Conservation (phyloP, 2,888 invertebrate species). For the Macrophya annulata region DNA sequence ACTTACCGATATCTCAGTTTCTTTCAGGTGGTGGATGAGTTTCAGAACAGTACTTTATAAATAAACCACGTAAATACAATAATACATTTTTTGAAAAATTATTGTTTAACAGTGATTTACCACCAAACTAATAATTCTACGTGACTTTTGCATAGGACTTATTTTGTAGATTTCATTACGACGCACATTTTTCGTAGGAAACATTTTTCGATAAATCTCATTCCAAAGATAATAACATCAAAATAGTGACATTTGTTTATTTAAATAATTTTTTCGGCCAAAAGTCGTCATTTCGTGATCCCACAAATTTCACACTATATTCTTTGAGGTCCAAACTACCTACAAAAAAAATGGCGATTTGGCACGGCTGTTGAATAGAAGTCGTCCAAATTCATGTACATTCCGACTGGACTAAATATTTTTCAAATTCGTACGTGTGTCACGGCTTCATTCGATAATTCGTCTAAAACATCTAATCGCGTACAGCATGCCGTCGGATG, state of each 20-base stretch:
- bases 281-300: neutral
- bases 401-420: no score
- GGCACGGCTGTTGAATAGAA: neutral
- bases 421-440: no score
- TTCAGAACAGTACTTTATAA: no score
- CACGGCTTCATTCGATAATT: no score
- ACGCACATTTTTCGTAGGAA: conserved; percentile 11
- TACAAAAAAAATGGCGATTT: neutral
- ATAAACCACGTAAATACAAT: no score
- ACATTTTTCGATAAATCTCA: conserved; percentile 15
- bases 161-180: conserved; percentile 20
- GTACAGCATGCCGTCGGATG: no score
- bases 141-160: conserved; percentile 19
- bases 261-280: neutral
- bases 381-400: no score
- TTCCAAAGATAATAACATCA: conserved; percentile 6
- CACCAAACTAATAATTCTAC: conserved; percentile 16
- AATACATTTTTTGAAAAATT: no score
- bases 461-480: no score
- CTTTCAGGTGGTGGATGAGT: no score
- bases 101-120: no score
- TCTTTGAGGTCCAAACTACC: neutral
- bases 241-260: neutral
- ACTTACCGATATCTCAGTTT: no score
- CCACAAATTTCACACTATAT: neutral